Evolutionary conservation across 2,888 invertebrate genomes (phyloP), one percentile per base, ranked within the genome.

Genomic region (Trachelus iudaicus): DNA sequence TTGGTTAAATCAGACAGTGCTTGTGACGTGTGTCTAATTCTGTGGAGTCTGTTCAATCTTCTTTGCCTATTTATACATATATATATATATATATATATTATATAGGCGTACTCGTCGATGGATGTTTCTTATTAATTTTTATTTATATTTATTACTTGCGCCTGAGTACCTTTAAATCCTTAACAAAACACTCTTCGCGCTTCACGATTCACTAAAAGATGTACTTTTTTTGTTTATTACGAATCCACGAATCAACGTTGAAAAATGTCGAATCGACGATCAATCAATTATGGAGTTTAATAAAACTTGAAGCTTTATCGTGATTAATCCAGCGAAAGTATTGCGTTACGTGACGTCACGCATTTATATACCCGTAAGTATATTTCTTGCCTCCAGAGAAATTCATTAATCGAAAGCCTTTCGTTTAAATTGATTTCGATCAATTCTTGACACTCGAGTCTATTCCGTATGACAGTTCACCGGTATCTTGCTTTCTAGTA

Each of bases 1-100:
- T 78, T 33, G 78, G 73, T 73, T 23, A 13, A 73, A 75, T 73
- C 73, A 78, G n/a, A 75, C 69, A 35, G 35, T 23, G 15, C 40
- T 56, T 56, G 40, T 56, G 4, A 15, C 40, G 40, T 56, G 23
- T 6, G 9, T 56, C 40, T 56, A 56, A 23, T 56, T 56, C 40
- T 56, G 15, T 56, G 6, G 23, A 56, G 6, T 9, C 40, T 56
- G 23, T 56, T 56, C 15, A 9, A 56, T 56, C 23, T 56, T 23
- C 40, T 56, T 6, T 23, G 40, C 40, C 40, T 56, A 56, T 40
- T 15, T 37, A 13, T 3, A 37, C 0, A 37, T 0, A 12, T 15
- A 4, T 13, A 37, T 37, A 13, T 3, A 37, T 1, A 37, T 0
- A 12, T 15, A 4, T 13, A 37, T 40, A 40, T 40, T 4, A 56